Evolutionary conservation across 2,113 vertebrate species (phyloP).

Genomic region (Corvus hawaiiensis): DNA sequence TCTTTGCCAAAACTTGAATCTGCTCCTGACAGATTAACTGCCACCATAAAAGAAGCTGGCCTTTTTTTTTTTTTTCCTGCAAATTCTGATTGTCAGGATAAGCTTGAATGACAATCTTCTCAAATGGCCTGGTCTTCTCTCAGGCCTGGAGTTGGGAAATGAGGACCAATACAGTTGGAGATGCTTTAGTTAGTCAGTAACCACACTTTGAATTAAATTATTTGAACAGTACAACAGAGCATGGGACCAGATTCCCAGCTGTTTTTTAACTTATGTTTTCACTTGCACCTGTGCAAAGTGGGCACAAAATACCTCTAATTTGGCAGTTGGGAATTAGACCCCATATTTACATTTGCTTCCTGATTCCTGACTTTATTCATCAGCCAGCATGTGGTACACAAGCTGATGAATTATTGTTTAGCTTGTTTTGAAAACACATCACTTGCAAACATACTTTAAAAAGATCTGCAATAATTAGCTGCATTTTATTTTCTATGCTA

Average conservation of each 20-base stretch:
- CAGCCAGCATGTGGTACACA: conserved; percentile 40
- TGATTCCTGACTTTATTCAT: conserved; percentile 65
- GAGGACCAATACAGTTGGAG: conserved; percentile 39
- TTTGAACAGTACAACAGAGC: conserved; percentile 30
- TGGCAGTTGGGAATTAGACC: conserved; percentile 47
- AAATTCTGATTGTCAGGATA: conserved; percentile 63
- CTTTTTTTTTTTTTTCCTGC: conserved; percentile 69
- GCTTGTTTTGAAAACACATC: conserved; percentile 48
- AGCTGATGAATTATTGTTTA: conserved; percentile 47
- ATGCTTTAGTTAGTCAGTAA: conserved; percentile 48
- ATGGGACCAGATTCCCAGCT: conserved; percentile 37
- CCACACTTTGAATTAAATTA: conserved; percentile 40
- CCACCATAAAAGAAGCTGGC: conserved; percentile 77
- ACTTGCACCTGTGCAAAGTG: conserved; percentile 58
- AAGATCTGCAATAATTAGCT: conserved; percentile 54
- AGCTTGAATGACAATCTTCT: conserved; percentile 68
- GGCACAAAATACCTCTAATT: conserved; percentile 56
- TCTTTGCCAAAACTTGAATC: conserved; percentile 84
- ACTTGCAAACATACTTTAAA: conserved; percentile 33
- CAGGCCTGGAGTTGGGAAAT: conserved; percentile 51
- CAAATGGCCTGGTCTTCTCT: conserved; percentile 64
- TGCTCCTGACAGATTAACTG: conserved; percentile 84
- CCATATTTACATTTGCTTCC: conserved; percentile 32
- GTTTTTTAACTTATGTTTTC: conserved; percentile 45
- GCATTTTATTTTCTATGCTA: conserved; percentile 40